Evolutionary conservation across 2,888 invertebrate species (phyloP), one percentile per base, ranked within the genome.

Genomic region (Dinocampus coccinellae): DNA sequence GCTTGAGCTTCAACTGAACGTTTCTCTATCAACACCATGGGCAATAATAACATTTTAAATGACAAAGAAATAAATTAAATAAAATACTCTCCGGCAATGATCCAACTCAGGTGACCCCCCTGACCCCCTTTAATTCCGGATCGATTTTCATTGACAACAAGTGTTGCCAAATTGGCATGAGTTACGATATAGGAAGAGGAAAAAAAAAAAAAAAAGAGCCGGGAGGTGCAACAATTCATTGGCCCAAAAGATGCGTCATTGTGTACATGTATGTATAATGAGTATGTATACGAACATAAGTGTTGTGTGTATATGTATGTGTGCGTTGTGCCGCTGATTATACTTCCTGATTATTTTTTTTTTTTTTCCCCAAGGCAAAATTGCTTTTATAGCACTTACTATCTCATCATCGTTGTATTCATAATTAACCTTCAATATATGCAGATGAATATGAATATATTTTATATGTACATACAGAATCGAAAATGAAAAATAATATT

Each of bases 131-230:
- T 84, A 80, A 81, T 80, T 83, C 73, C 73, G 78, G 78, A 83
- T 84, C 79, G 82, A 83, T 86, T 86, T 84, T 85, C 85, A 85
- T 86, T 86, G 84, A 85, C 83, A 82, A 83, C 68, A 81, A 58
- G 71, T 70, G 58, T 77, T 79, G 82, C 81, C 83, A 81, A 83
- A 80, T 78, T 74, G 77, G 67, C 78, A 74, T 66, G 68, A 73
- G 70, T 75, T 75, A 75, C 75, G 47, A 58, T 20, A 22, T 47
- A 55, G 53, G 53, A 61, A 65, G 11, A 57, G 53, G 53, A 65
- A 7, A 57, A 55, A 53, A 53, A 34, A 22, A 26, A 34, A 52
- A 57, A 20, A 7, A 58, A 7, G 29, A 39, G 61, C 61, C 39
- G 61, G 33, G 16, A 58, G n/a, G 58, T 16, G 33, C 13, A 7